These are phyloP conservation scores for Rhamphomyia laevipes DNA, from an alignment of 2,888 invertebrate genomes.

Conservation along the genomic window DNA sequence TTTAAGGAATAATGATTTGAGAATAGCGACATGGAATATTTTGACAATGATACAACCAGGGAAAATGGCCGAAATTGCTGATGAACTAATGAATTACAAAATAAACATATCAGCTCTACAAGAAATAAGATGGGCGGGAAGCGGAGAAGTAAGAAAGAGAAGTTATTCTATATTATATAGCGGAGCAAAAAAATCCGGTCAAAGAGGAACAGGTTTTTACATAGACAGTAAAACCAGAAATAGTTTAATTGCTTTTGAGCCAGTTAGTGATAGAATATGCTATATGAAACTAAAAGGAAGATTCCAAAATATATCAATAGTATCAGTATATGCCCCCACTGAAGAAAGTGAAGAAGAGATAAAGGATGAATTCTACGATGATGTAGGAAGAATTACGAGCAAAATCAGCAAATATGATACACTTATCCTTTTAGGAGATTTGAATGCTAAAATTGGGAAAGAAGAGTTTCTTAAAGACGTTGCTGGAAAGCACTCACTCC, in stretches of 20 bases:
- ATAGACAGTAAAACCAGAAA: not conserved
- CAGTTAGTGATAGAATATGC: not conserved
- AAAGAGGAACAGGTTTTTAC: not conserved
- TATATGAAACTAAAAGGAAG: not conserved
- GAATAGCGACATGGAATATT: slow-evolving; percentile 1
- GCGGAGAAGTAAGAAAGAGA: not conserved
- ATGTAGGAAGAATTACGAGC: no score
- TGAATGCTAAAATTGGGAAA: not conserved
- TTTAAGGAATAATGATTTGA: slow-evolving; percentile 1
- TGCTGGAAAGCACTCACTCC: not conserved
- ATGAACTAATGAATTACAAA: slow-evolving; percentile 1
- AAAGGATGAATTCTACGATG: not conserved
- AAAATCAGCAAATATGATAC: not conserved
- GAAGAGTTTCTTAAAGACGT: not conserved
- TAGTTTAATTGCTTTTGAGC: not conserved
- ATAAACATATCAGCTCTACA: slow-evolving; percentile 3
- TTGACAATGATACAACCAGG: slow-evolving; percentile 1
- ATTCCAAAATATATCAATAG: not conserved
- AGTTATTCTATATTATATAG: not conserved
- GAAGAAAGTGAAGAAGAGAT: not conserved
- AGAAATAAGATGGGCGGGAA: not conserved
- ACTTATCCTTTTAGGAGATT: not conserved
- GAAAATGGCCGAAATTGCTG: not conserved
- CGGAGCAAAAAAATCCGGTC: not conserved
- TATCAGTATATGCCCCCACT: not conserved